These are phyloP conservation scores for Eutrigla gurnardus DNA, from an alignment of 2,797 vertebrate genomes.

Conservation along the genomic window DNA sequence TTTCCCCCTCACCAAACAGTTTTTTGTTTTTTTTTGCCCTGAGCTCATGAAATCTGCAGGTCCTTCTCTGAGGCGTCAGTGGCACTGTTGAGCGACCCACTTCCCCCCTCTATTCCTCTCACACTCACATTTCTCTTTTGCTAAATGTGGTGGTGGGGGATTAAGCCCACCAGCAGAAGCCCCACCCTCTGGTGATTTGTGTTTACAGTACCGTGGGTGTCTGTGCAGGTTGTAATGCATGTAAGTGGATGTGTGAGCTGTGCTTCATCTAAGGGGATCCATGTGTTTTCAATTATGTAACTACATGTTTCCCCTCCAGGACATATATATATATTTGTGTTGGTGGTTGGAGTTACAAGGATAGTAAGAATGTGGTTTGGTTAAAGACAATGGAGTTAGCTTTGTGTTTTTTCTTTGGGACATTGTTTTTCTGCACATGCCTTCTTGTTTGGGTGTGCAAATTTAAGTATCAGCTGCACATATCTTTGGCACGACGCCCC, in stretches of 20 bases:
- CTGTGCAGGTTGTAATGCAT: conserved; percentile 2
- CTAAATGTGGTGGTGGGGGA: conserved; percentile 54
- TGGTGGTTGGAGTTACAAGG: neutral
- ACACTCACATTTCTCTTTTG: conserved; percentile 43
- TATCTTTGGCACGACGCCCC: conserved; percentile 10
- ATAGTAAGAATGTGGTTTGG: neutral
- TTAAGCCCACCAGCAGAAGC: conserved; percentile 28
- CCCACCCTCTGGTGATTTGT: conserved; percentile 63
- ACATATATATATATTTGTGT: neutral
- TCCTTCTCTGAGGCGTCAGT: conserved; percentile 15
- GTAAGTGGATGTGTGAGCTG: neutral
- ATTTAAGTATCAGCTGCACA: conserved; percentile 19
- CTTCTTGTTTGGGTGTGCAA: conserved; percentile 13
- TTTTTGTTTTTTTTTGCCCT: conserved; percentile 9
- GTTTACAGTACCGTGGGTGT: neutral
- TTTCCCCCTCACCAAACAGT: conserved; percentile 34
- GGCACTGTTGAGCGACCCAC: neutral
- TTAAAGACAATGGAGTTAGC: conserved; percentile 1
- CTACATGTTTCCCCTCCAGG: neutral
- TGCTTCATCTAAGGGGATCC: neutral
- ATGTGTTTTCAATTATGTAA: conserved; percentile 7
- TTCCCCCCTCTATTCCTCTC: conserved; percentile 41
- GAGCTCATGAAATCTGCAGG: conserved; percentile 39
- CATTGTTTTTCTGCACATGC: neutral
- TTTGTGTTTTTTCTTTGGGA: conserved; percentile 9